Evolutionary conservation across 2,888 invertebrate genomes (phyloP).

Genomic region (Ariolimax columbianus): DNA sequence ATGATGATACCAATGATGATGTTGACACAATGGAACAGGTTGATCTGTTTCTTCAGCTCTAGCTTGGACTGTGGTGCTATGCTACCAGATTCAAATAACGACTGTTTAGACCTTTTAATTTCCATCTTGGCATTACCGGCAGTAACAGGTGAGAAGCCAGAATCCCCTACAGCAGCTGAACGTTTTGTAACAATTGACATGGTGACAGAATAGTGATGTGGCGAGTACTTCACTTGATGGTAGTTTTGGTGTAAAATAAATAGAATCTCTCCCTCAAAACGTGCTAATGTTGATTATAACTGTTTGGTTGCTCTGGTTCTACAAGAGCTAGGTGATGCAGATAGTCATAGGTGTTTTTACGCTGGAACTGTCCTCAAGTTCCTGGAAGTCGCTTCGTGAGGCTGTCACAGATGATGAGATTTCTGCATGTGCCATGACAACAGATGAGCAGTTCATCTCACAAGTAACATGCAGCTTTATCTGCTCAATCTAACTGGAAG

Average conservation of each 20-base stretch:
- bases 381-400: no score
- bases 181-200: background rate
- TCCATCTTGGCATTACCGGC: background rate
- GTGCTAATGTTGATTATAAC: background rate
- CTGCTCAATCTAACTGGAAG: no score
- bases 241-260: background rate
- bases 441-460: no score
- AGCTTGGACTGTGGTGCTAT: conserved; percentile 51
- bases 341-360: background rate
- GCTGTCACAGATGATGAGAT: no score
- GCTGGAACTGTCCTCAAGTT: no score
- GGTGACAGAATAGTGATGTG: background rate
- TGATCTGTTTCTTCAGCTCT: conserved; percentile 68
- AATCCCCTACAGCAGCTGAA: background rate
- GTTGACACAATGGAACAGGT: conserved; percentile 68
- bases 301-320: background rate
- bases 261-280: background rate
- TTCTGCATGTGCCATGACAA: no score
- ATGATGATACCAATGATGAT: conserved; percentile 87
- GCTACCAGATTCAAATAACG: background rate
- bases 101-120: background rate
- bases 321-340: background rate
- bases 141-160: background rate
- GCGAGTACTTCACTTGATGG: background rate
- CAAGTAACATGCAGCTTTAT: no score